Base-by-base conservation (phyloP, 2,797 vertebrate genomes). In the Onychomys torridus region DNA sequence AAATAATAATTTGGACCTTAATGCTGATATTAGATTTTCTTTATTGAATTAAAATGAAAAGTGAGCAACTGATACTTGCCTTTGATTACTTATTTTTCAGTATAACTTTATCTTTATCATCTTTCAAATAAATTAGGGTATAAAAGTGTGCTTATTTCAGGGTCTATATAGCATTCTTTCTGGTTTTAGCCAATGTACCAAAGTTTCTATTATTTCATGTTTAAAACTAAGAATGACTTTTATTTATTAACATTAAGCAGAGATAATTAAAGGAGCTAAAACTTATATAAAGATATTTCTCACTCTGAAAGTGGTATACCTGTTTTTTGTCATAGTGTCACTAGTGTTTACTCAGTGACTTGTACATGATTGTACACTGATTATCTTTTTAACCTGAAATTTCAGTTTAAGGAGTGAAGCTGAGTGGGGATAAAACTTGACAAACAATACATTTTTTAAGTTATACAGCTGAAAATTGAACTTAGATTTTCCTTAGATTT, bases 191-290 rank as follows among this genome's bases (percentile, higher is more conserved):
- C 3, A 46, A 71, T 79, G 75, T 27, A 59, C 19, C 27, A 92
- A 79, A 12, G 21, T 93, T 81, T 79, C 23, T 86, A 12, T 87
- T 90, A 59, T 93, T 83, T 94, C 27, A 78, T 95, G 29, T 92
- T 67, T 92, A 93, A 89, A 95, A 90, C 82, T 90, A 78, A 90
- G 25, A 86, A 49, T 93, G 34, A 23, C n/a, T 82, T 96, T 95
- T 12, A 2, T 82, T 75, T 92, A 49, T 93, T 67, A 1, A 3
- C 92, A 85, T 84, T 94, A 89, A 43, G 17, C 84, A 94, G 25
- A 89, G 93, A 91, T 67, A 76, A 76, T 79, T 93, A 32, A 81
- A 92, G 87, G 81, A 77, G 17, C 55, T 96, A 88, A 93, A 69
- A 61, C 16, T 73, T 95, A 79, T 85, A 11, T 71, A 34, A 90